These are phyloP conservation scores for Choristoneura fumiferana DNA, from an alignment of 1,140 invertebrate genomes.

Conservation along the genomic window DNA sequence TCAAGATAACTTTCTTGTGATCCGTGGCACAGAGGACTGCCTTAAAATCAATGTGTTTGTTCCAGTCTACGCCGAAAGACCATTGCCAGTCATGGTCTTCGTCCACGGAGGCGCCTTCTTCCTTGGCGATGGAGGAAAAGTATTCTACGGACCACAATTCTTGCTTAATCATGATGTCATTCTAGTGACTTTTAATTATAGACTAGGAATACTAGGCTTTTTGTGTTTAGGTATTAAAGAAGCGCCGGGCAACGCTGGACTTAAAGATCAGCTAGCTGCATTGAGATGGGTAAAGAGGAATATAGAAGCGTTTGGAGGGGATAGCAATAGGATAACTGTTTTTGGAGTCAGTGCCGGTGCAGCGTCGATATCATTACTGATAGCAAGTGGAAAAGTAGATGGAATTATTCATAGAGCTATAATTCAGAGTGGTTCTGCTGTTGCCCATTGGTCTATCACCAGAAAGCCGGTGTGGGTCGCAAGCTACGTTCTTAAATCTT, in stretches of 20 bases:
- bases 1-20: neutral
- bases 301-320: slow-evolving; percentile 20
- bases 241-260: slow-evolving; percentile 21
- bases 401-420: neutral
- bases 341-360: slow-evolving; percentile 19
- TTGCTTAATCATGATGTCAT: slow-evolving; percentile 68
- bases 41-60: slow-evolving; percentile 15
- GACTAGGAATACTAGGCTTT: slow-evolving; percentile 17
- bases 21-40: slow-evolving; percentile 15
- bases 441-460: neutral
- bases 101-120: slow-evolving; percentile 20
- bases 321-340: slow-evolving; percentile 19
- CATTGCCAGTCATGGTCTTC: slow-evolving; percentile 16
- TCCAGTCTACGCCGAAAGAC: slow-evolving; percentile 2
- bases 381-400: neutral
- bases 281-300: slow-evolving; percentile 21
- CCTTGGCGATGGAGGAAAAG: neutral
- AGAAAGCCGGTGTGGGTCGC: slow-evolving; percentile 4
- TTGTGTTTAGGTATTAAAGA: slow-evolving; percentile 20
- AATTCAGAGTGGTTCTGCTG: slow-evolving; percentile 1
- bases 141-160: slow-evolving; percentile 64
- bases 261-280: slow-evolving; percentile 23
- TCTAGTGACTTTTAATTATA: slow-evolving; percentile 21
- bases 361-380: slow-evolving; percentile 1
- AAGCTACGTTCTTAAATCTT: neutral